Evolutionary conservation across 2,113 vertebrate genomes (phyloP).

Genomic region (Coregonus clupeaformis): DNA sequence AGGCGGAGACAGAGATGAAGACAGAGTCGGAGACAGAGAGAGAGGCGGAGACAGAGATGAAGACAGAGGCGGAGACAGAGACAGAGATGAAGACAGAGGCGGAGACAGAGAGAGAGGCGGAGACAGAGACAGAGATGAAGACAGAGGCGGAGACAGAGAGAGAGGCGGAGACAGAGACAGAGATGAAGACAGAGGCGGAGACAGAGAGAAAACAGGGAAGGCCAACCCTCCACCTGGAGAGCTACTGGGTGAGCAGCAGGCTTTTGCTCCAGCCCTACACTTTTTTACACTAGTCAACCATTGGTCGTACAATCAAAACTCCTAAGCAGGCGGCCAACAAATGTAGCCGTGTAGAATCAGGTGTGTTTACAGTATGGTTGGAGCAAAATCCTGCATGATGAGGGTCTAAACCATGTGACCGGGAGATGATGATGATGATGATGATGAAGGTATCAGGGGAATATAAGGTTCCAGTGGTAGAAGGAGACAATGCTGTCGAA

Average conservation of each 20-base stretch:
- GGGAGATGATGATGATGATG: neutral
- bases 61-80: too few relatives aligned
- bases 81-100: neutral
- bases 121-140: too few relatives aligned
- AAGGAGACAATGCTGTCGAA: constrained; percentile 37
- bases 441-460: neutral
- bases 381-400: neutral
- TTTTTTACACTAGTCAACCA: constrained; percentile 56
- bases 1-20: neutral
- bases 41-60: too few relatives aligned
- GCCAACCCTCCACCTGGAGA: too few relatives aligned
- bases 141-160: too few relatives aligned
- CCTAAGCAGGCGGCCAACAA: too few relatives aligned
- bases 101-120: constrained; percentile 55
- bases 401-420: neutral
- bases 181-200: constrained; percentile 1
- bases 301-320: neutral
- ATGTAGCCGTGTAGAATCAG: constrained; percentile 18
- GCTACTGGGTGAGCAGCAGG: too few relatives aligned
- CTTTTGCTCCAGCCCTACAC: constrained; percentile 23
- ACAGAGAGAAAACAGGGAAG: constrained; percentile 14
- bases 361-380: neutral
- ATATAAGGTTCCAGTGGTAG: constrained; percentile 14
- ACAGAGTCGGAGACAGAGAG: too few relatives aligned
- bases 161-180: too few relatives aligned